Percentiles rank a stretch among this genome's conserved stretches.
phyloP scores from a whole-genome alignment of 2,888 invertebrate genomes.

The Scaptodrosophila latifasciaeformis region DNA sequence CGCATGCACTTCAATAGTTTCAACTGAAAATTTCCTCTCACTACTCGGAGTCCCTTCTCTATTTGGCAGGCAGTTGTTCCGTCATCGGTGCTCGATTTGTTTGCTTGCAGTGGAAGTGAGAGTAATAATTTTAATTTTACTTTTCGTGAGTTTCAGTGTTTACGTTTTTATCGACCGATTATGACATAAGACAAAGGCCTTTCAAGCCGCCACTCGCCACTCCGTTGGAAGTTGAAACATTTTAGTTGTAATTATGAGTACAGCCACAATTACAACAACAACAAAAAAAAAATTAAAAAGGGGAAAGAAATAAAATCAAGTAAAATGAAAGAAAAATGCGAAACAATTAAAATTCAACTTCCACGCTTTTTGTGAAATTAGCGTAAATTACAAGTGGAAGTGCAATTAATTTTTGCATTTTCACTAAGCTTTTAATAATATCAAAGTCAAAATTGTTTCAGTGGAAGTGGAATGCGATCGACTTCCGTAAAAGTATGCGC shows the following conservation, averaged over 20 bases:
- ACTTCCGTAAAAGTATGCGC: constrained; percentile 47
- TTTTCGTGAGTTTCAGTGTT: constrained; percentile 33
- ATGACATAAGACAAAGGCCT: constrained; percentile 43
- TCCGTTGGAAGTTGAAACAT: constrained; percentile 32
- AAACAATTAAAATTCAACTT: constrained; percentile 39
- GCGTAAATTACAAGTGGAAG: constrained; percentile 40
- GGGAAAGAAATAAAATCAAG: too few relatives aligned
- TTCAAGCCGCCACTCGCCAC: neutral
- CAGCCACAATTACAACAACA: too few relatives aligned
- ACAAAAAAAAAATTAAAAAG: too few relatives aligned
- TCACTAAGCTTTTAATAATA: constrained; percentile 14
- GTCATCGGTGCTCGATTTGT: neutral
- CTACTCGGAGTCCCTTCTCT: neutral
- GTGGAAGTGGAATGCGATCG: constrained; percentile 39
- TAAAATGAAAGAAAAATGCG: constrained; percentile 26
- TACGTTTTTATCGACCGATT: constrained; percentile 20
- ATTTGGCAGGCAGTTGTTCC: neutral
- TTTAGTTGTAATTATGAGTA: constrained; percentile 35
- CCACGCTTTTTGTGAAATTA: constrained; percentile 39
- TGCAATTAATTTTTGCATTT: constrained; percentile 44
- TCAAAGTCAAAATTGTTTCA: constrained; percentile 27
- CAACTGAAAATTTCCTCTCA: constrained; percentile 31
- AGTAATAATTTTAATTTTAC: constrained; percentile 59
- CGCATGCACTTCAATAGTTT: too few relatives aligned
- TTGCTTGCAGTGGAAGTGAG: constrained; percentile 42